Percentiles rank a stretch among this genome's conserved stretches.
phyloP scores from a whole-genome alignment of 2,113 vertebrate genomes.

The Urocynchramus pylzowi region DNA sequence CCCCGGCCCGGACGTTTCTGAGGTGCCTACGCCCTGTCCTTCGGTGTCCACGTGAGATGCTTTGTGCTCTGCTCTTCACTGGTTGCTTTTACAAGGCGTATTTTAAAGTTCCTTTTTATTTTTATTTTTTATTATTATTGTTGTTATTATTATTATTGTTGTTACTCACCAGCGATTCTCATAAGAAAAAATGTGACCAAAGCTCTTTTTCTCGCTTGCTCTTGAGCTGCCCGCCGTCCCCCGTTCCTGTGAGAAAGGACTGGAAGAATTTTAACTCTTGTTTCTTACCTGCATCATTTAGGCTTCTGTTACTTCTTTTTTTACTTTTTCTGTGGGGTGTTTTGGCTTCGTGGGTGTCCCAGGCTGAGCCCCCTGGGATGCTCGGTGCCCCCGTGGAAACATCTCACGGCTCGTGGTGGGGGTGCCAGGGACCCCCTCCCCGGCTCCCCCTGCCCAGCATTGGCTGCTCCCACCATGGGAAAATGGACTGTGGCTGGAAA shows the following conservation, averaged over 20 bases:
- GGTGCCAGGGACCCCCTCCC: background rate
- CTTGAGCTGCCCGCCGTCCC: background rate
- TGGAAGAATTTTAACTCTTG: slow-evolving; percentile 27
- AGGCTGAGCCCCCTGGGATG: slow-evolving; percentile 18
- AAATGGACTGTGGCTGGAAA: background rate
- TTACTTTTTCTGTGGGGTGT: background rate
- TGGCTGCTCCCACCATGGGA: background rate
- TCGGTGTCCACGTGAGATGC: slow-evolving; percentile 21
- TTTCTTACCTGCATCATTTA: slow-evolving; percentile 32
- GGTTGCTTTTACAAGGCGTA: slow-evolving; percentile 49
- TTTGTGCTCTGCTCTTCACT: slow-evolving; percentile 48
- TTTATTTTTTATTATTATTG: background rate
- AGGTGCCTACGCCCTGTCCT: background rate
- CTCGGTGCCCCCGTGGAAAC: background rate
- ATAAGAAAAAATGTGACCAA: slow-evolving; percentile 52
- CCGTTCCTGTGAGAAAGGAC: background rate
- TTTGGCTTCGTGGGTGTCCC: background rate
- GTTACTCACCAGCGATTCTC: slow-evolving; percentile 58
- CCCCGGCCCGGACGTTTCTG: background rate
- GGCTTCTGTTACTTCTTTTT: background rate
- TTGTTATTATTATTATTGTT: slow-evolving; percentile 12
- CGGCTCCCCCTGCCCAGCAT: background rate
- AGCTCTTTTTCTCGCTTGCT: slow-evolving; percentile 29
- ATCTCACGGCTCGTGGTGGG: rapidly evolving
- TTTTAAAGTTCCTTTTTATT: slow-evolving; percentile 33